A percentile compares a stretch with the other conserved stretches of the same genome.
Evolutionary conservation across 2,888 invertebrate species (phyloP).

Genomic region (Loripinus fragilis): DNA sequence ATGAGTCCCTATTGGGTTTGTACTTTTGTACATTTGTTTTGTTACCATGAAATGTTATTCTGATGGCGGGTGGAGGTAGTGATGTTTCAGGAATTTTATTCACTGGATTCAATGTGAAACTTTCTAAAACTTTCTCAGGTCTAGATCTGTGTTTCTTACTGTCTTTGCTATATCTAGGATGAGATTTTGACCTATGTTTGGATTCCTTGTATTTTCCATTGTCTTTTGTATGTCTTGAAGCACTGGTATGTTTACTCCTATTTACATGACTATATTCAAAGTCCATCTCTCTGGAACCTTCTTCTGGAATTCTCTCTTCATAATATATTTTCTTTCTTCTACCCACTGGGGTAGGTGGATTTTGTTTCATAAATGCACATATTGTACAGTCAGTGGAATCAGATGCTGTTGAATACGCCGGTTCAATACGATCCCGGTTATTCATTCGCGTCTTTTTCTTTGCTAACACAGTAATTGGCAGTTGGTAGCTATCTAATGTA

Average conservation of each 20-base stretch:
- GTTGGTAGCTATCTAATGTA: conserved; percentile 64
- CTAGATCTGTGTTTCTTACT: not conserved
- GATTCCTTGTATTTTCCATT: not conserved
- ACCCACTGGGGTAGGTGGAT: conserved; percentile 44
- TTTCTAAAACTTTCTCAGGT: not conserved
- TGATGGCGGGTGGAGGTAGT: not conserved
- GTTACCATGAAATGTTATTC: conserved; percentile 5
- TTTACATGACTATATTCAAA: not conserved
- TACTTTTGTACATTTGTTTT: not conserved
- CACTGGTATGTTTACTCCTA: not conserved
- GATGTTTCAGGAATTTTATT: not conserved
- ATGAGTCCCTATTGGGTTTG: not conserved
- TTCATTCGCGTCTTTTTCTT: conserved; percentile 37
- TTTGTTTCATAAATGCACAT: conserved; percentile 61
- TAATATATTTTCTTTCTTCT: conserved; percentile 33
- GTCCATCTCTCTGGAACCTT: conserved; percentile 11
- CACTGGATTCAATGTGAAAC: conserved; percentile 10
- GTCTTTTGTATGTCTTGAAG: not conserved
- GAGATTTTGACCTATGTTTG: not conserved
- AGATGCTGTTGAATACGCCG: conserved; percentile 57
- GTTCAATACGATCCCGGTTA: conserved; percentile 36
- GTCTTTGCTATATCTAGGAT: not conserved
- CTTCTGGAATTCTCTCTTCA: conserved; percentile 50
- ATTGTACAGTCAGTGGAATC: conserved; percentile 66
- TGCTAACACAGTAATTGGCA: conserved; percentile 65